A percentile compares a stretch with the other conserved stretches of the same genome.
Conservation (phyloP, 2,888 invertebrate genomes). For the Rotaria magnacalcarata region DNA sequence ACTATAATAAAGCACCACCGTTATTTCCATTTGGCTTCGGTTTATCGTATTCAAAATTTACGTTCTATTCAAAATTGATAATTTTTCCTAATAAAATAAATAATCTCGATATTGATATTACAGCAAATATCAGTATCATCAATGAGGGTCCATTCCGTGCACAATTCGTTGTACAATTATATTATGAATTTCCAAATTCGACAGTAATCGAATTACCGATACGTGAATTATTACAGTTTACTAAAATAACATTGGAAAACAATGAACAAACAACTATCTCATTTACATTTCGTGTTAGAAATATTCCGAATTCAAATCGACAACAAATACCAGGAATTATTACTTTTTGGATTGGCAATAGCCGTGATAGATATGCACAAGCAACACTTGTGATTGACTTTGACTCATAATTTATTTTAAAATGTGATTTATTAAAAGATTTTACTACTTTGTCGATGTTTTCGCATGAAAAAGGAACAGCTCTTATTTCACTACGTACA, state of each 20-base stretch:
- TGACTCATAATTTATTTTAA: slow-evolving; percentile 17
- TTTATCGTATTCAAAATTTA: slow-evolving; percentile 49
- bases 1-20: slow-evolving; percentile 40
- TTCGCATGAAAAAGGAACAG: no score
- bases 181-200: slow-evolving; percentile 30
- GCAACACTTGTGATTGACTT: neutral
- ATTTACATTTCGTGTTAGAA: slow-evolving; percentile 16
- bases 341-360: slow-evolving; percentile 31
- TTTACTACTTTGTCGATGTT: no score
- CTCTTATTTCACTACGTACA: no score
- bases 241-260: neutral
- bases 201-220: slow-evolving; percentile 2
- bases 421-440: no score
- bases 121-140: neutral
- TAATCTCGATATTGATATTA: slow-evolving; percentile 20
- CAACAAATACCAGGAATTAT: slow-evolving; percentile 21
- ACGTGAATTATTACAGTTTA: slow-evolving; percentile 37
- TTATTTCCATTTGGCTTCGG: slow-evolving; percentile 48
- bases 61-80: slow-evolving; percentile 24
- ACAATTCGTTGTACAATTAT: slow-evolving; percentile 3
- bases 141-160: slow-evolving; percentile 5
- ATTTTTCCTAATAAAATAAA: slow-evolving; percentile 1
- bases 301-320: slow-evolving; percentile 8
- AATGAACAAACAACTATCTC: neutral
- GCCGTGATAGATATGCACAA: neutral